Percentiles rank a stretch among this genome's conserved stretches.
Conservation (phyloP, 2,113 vertebrate species). For the Ciconia stormi region DNA sequence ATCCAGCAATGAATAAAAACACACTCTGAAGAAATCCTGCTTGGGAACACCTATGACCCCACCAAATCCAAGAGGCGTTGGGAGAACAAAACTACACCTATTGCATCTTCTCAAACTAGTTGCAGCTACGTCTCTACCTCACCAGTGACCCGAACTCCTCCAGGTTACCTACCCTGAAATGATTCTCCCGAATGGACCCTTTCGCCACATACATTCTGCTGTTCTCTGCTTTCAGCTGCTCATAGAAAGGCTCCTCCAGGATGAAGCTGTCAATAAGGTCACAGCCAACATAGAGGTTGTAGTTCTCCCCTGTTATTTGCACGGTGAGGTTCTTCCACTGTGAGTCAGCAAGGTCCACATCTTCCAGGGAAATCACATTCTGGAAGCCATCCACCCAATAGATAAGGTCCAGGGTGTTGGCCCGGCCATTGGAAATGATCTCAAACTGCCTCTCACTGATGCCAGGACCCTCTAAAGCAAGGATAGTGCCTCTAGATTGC, state of each 20-base stretch:
- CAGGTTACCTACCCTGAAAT: conserved; percentile 87
- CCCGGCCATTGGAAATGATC: conserved; percentile 89
- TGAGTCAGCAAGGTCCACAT: conserved; percentile 91
- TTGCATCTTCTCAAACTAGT: not conserved
- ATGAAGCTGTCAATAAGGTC: conserved; percentile 90
- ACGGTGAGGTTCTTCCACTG: conserved; percentile 96
- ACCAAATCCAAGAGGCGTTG: not conserved
- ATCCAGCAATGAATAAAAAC: not conserved
- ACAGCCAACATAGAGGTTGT: conserved; percentile 90
- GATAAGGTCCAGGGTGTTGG: conserved; percentile 91
- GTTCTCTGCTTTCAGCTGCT: conserved; percentile 81
- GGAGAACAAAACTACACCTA: not conserved
- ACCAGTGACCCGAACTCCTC: not conserved
- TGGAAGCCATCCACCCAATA: conserved; percentile 87
- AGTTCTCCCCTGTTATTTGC: conserved; percentile 88
- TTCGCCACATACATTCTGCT: conserved; percentile 89
- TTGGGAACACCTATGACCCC: not conserved
- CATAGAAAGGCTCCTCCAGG: conserved; percentile 94
- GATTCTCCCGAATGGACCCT: conserved; percentile 87
- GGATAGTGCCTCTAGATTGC: conserved; percentile 85
- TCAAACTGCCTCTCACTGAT: conserved; percentile 86
- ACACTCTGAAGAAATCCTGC: not conserved
- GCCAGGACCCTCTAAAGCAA: conserved; percentile 83
- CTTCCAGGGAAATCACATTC: conserved; percentile 89
- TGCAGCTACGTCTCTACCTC: not conserved